These are phyloP conservation scores for Lontra canadensis DNA, from an alignment of 2,113 vertebrate genomes.

Conservation along the genomic window DNA sequence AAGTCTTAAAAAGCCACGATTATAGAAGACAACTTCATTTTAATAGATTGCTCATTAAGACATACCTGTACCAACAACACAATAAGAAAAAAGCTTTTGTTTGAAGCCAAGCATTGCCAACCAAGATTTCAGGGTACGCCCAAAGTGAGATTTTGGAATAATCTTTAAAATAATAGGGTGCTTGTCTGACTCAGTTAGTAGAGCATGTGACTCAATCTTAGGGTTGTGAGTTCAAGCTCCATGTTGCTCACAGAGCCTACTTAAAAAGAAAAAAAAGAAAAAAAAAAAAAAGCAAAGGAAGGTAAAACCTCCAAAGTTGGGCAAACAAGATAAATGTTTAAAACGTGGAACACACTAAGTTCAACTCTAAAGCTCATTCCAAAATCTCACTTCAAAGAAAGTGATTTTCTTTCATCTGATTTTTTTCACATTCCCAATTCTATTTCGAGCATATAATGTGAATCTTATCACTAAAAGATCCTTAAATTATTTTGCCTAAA, in stretches of 20 bases:
- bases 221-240: neutral
- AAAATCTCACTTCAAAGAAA: constrained; percentile 54
- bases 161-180: neutral
- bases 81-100: neutral
- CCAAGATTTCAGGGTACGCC: neutral
- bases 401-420: neutral
- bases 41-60: neutral
- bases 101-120: neutral
- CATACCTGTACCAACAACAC: neutral
- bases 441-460: neutral
- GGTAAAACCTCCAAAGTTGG: neutral
- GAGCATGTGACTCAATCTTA: neutral
- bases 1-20: neutral
- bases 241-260: neutral
- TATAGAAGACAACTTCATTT: neutral
- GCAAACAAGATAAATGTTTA: constrained; percentile 21
- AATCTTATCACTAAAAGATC: neutral
- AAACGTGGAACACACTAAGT: neutral
- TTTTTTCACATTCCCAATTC: constrained; percentile 33
- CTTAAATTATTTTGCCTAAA: constrained; percentile 9
- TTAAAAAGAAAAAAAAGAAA: neutral
- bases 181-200: neutral
- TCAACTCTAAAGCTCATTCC: constrained; percentile 3
- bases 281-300: neutral
- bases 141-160: constrained; percentile 16